Evolutionary conservation across 2,797 vertebrate genomes (phyloP), one percentile per base, ranked within the genome.

Genomic region (Chaetophractus vellerosus): DNA sequence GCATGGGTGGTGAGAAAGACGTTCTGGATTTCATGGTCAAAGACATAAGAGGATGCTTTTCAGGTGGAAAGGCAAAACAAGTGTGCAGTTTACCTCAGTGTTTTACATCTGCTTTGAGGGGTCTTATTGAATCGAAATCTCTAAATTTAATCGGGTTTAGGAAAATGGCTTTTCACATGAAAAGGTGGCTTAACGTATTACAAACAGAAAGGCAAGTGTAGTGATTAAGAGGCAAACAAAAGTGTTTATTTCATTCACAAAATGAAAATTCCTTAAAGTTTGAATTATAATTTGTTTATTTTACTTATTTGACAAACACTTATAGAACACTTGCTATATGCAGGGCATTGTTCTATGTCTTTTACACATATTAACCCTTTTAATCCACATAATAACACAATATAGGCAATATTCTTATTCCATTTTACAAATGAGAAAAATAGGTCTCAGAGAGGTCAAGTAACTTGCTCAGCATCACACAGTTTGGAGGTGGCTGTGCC

Each of bases 91-190:
- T 87, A 59, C 81, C 50, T 79, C 69, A 55, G 33, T 24, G 33
- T 89, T 94, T 88, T 38, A 21, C 14, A 12, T 57, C 80, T 95
- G 63, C 91, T 81, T 41, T 76, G 45, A 63, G 33, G 31, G 10
- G 28, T 86, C 57, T 63, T 50, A 52, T 1, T 88, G 38, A 79
- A 88, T 61, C 38, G 45, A 64, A 81, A 61, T 96, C 64, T 72
- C 16, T 83, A 38, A 61, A 23, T 91, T 95, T 66, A 87, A 68
- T 86, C 71, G 31, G 41, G 61, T 83, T 91, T 87, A 48, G 75
- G 75, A 45, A 84, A 91, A 68, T 79, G 16, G 41, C 72, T 94
- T 93, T 97, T 93, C 76, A 88, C n/a, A 72, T 86, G 38, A 85
- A 88, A 93, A 79, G 21, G 1, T 74, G 15, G 10, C 26, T 84